These are phyloP conservation scores for Ecdyonurus torrentis DNA, from an alignment of 2,888 invertebrate species.

Conservation along the genomic window DNA sequence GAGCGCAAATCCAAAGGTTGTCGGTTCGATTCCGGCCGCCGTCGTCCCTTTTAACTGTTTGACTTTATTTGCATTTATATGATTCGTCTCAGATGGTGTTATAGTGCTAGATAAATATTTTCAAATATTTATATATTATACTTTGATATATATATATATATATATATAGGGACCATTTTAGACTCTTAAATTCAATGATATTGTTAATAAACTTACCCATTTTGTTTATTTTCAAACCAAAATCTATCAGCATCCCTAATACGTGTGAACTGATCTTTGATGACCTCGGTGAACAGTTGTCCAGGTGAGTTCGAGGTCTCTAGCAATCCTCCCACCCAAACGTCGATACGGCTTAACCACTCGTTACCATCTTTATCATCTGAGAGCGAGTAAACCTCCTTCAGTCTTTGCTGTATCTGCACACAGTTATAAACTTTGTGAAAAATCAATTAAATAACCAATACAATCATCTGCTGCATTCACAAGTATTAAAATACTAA, in stretches of 20 bases:
- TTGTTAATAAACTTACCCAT: constrained; percentile 25
- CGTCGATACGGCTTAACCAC: constrained; percentile 30
- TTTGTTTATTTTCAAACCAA: constrained; percentile 36
- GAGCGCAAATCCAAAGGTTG: no score
- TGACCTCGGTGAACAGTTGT: constrained; percentile 31
- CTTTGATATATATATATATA: no score
- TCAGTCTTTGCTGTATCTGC: neutral
- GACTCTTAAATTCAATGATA: no score
- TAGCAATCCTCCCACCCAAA: constrained; percentile 38
- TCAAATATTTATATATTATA: no score
- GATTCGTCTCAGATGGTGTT: no score
- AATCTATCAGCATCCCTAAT: constrained; percentile 39
- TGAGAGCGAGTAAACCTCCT: constrained; percentile 15
- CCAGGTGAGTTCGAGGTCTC: constrained; percentile 34
- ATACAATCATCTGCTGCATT: neutral
- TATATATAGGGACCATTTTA: no score
- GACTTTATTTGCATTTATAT: no score
- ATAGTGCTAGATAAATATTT: no score
- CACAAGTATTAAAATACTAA: neutral
- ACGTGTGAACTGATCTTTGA: constrained; percentile 35
- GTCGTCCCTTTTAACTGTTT: no score
- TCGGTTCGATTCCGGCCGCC: no score
- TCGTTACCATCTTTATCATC: constrained; percentile 22
- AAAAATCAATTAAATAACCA: neutral
- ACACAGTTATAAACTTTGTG: no score